Conservation (phyloP, 1,140 invertebrate genomes). For the Pantala flavescens region DNA sequence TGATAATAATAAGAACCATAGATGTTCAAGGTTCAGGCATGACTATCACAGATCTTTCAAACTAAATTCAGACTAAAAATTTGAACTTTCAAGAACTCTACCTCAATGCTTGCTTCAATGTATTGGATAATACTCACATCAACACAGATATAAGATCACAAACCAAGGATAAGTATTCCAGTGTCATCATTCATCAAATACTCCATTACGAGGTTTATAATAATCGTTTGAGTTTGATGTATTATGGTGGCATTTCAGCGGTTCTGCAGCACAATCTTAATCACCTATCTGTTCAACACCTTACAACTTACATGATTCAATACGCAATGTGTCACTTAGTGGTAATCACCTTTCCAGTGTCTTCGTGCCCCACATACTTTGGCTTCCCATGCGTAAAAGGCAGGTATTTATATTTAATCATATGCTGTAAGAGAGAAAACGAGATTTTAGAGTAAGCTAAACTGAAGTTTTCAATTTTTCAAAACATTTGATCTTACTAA, state of each 20-base stretch:
- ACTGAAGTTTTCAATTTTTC: background rate
- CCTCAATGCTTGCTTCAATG: background rate
- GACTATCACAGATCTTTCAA: background rate
- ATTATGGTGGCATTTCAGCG: background rate
- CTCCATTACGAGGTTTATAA: background rate
- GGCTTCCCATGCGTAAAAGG: slow-evolving; percentile 98
- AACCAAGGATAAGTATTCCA: background rate
- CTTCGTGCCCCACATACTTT: slow-evolving; percentile 64
- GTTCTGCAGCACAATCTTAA: background rate
- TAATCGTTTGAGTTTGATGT: background rate
- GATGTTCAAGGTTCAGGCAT: background rate
- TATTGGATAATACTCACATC: background rate
- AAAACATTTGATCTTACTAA: slow-evolving; percentile 37
- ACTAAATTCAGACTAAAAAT: background rate
- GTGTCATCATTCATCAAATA: background rate
- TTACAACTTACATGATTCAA: slow-evolving; percentile 7
- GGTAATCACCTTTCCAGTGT: slow-evolving; percentile 44
- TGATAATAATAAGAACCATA: too few species aligned
- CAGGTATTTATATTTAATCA: slow-evolving; percentile 98
- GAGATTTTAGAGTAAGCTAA: background rate
- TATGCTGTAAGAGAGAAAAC: slow-evolving; percentile 68
- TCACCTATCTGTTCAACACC: background rate
- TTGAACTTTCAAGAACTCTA: too few species aligned
- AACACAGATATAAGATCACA: background rate
- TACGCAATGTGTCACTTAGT: slow-evolving; percentile 5